These are phyloP conservation scores for Clarias macrocephalus DNA, from an alignment of 2,113 vertebrate species.

Conservation along the genomic window DNA sequence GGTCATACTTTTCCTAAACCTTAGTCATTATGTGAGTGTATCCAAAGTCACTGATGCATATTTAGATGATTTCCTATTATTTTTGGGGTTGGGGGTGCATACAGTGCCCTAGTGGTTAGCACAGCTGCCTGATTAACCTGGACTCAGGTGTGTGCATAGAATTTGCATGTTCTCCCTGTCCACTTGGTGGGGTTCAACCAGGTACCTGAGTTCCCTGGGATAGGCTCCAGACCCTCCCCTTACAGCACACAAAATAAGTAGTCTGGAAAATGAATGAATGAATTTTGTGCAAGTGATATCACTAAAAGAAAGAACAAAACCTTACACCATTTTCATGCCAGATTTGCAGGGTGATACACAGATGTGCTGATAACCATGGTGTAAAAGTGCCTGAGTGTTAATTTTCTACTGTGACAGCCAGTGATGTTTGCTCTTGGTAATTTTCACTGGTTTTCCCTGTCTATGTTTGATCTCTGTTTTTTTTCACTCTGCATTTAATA, in stretches of 20 bases:
- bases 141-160: too few species aligned
- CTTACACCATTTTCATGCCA: neutral
- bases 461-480: constrained; percentile 28
- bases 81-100: too few species aligned
- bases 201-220: too few species aligned
- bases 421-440: constrained; percentile 47
- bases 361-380: constrained; percentile 38
- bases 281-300: neutral
- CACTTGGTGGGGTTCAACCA: too few species aligned
- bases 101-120: too few species aligned
- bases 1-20: neutral
- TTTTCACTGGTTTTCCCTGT: constrained; percentile 35
- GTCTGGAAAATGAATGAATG: too few species aligned
- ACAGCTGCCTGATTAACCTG: too few species aligned
- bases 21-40: neutral
- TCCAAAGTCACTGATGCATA: neutral
- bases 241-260: too few species aligned
- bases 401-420: constrained; percentile 48
- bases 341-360: constrained; percentile 18
- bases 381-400: constrained; percentile 42
- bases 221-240: too few species aligned
- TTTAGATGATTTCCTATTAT: neutral
- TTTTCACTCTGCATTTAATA: constrained; percentile 51
- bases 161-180: too few species aligned
- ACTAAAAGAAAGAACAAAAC: neutral